phyloP scores from a whole-genome alignment of 2,888 invertebrate species.

The Cantharis flavilabris region DNA sequence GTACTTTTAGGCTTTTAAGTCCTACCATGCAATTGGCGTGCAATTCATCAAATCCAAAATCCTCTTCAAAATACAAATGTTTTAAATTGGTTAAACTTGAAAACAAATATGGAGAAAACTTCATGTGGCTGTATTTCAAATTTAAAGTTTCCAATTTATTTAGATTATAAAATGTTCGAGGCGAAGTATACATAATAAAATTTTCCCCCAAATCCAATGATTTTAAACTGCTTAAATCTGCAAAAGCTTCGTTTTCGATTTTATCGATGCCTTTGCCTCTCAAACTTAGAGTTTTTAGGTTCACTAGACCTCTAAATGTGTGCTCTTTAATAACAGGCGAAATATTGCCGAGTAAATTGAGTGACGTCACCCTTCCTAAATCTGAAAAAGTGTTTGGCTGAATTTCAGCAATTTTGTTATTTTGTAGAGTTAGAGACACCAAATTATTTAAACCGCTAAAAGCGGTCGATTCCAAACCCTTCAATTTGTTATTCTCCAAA shows the following conservation, averaged over 20 bases:
- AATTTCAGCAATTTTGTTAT: not conserved
- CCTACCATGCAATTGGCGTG: not conserved
- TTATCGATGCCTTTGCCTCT: not conserved
- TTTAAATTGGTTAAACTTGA: not conserved
- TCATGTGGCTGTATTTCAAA: not conserved
- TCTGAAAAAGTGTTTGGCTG: not conserved
- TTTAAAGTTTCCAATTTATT: not conserved
- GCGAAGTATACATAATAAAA: not conserved
- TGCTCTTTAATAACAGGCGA: not conserved
- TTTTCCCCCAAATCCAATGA: not conserved
- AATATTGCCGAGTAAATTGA: not conserved
- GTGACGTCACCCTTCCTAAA: not conserved
- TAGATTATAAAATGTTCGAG: not conserved
- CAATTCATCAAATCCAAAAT: not conserved
- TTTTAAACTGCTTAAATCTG: not conserved
- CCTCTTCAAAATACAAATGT: too few relatives aligned
- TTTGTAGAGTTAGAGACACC: not conserved
- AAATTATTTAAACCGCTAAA: not conserved
- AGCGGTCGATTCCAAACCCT: not conserved
- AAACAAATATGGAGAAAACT: not conserved
- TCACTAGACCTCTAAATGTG: not conserved
- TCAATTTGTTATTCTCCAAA: not conserved
- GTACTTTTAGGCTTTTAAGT: not conserved
- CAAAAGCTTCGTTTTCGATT: not conserved
- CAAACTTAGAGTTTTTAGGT: not conserved